Conservation (phyloP, 2,797 vertebrate genomes). For the Luscinia megarhynchos region DNA sequence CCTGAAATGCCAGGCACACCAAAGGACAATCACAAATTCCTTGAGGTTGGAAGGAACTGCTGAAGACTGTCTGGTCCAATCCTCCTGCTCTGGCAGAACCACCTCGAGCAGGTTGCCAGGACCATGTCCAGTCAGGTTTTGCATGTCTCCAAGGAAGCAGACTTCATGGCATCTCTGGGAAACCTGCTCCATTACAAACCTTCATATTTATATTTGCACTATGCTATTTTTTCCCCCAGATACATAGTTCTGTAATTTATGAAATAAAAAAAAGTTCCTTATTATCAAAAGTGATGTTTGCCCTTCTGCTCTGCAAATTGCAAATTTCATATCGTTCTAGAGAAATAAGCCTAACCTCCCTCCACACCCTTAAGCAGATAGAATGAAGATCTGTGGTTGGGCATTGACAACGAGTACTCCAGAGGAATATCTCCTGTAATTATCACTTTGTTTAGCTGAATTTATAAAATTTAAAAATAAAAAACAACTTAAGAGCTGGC, state of each 20-base stretch:
- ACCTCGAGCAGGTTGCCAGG: not conserved
- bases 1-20: not conserved
- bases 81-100: not conserved
- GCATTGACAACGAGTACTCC: not conserved
- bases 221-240: not conserved
- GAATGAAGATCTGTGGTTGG: not conserved
- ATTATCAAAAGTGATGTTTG: not conserved
- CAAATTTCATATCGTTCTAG: not conserved
- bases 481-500: not conserved
- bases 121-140: not conserved
- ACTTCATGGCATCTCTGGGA: not conserved
- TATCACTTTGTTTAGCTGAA: not conserved
- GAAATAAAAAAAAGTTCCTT: not conserved
- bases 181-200: not conserved
- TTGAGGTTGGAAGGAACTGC: not conserved
- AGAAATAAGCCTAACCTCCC: not conserved
- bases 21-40: not conserved
- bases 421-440: not conserved
- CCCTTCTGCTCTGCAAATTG: not conserved
- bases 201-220: not conserved
- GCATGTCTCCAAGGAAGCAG: not conserved
- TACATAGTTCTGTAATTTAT: not conserved
- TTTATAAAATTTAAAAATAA: not conserved
- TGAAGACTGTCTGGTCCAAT: not conserved
- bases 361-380: not conserved